A percentile compares a stretch with the other conserved stretches of the same genome.
Evolutionary conservation across 1,140 invertebrate genomes (phyloP).

Genomic region (Wiebesia pumilae): DNA sequence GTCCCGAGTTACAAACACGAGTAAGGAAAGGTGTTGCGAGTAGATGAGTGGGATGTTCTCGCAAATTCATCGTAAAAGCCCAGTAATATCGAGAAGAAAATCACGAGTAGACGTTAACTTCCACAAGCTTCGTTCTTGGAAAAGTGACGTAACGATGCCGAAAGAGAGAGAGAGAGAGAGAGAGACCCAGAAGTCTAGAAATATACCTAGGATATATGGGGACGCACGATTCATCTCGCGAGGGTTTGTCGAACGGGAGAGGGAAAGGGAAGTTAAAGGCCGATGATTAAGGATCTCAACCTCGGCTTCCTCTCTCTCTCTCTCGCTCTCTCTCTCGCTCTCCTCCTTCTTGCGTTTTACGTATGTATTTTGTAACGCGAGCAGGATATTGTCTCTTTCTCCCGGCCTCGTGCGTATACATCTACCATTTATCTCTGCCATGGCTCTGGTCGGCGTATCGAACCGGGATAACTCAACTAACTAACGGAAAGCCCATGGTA

Average conservation of each 20-base stretch:
- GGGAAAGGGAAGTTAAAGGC: slow-evolving; percentile 55
- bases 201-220: slow-evolving; percentile 39
- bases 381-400: slow-evolving; percentile 43
- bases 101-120: neutral
- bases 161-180: slow-evolving; percentile 50
- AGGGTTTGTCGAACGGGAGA: slow-evolving; percentile 24
- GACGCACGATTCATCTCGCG: slow-evolving; percentile 64
- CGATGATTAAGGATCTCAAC: slow-evolving; percentile 63
- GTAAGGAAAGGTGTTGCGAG: too few species aligned
- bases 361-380: slow-evolving; percentile 44
- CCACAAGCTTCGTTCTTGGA: slow-evolving; percentile 12
- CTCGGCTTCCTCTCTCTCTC: slow-evolving; percentile 55
- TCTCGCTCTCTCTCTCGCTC: slow-evolving; percentile 9
- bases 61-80: neutral
- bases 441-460: neutral
- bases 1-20: too few species aligned
- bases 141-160: slow-evolving; percentile 27
- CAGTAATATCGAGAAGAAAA: neutral
- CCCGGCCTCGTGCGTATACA: neutral
- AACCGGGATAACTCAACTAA: neutral
- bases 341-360: neutral
- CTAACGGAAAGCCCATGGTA: neutral
- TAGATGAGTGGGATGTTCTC: neutral
- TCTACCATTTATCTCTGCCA: slow-evolving; percentile 9
- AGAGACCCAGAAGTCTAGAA: neutral